Evolutionary conservation across 2,797 vertebrate genomes (phyloP), one percentile per base, ranked within the genome.

Genomic region (Xiphophorus birchmanni): DNA sequence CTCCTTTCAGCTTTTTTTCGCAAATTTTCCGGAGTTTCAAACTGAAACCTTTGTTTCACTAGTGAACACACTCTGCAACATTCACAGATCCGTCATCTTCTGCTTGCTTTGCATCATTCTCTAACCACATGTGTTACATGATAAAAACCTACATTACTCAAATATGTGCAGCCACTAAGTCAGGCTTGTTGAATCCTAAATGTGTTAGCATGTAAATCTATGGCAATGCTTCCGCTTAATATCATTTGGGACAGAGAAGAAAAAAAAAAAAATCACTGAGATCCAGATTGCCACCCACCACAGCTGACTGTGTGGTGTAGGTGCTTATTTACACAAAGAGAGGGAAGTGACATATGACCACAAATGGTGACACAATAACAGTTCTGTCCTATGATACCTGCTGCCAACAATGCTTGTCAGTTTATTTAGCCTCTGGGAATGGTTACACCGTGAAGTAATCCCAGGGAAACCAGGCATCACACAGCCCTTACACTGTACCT

Each of bases 401-500:
- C 13, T 18, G n/a, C 18, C 37, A 56, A 67, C n/a, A 63, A 75
- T 35, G 11, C n/a, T 50, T 2, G 45, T 13, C 42, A 60, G 60
- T n/a, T 2, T 71, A 32, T 5, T 77, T 17, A 18, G 42, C 23
- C 18, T 73, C 52, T 63, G 44, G 29, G 40, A 4, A 69, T 32
- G 13, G n/a, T 26, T 81, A 58, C 48, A 23, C 58, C n/a, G 69
- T 29, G 32, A 69, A 75, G 67, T 65, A 54, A 73, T 78, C 29
- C 54, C 71, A 42, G 35, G 65, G 21, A 69, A 75, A 12, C 77
- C 29, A 5, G 17, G 18, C 48, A 71, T 77, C 23, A 6, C 45
- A n/a, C 23, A n/a, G 35, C 29, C 48, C 42, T 77, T 44, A 13
- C 8, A 67, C 45, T 67, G 32, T 7, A 37, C 4, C 45, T 67